Evolutionary conservation across 2,797 vertebrate genomes (phyloP), one percentile per base, ranked within the genome.

Genomic region (Siniperca undulata): DNA sequence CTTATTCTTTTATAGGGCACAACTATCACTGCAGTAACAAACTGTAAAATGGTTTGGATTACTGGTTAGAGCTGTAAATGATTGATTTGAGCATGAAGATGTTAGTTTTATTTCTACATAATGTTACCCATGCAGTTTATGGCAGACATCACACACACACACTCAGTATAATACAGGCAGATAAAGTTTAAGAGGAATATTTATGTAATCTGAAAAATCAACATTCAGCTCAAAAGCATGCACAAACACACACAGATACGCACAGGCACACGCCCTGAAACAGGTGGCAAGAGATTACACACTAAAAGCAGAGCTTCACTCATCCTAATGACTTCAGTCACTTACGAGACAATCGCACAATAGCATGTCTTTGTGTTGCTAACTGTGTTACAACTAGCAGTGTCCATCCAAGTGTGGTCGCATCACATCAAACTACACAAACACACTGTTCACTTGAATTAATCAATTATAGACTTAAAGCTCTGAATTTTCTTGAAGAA

Each of bases 261-360:
- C 44, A 36, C 53, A 70, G 5, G 50, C 48, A 80, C 24, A 68
- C 46, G 34, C 60, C 14, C 34, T 24, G 46, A 53, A 24, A 77
- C 72, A 85, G 13, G 22, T 74, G 56, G 38, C 13, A 22, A n/a
- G 62, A 69, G 82, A 88, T 86, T 78, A 78, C 52, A 65, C 36
- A 44, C 27, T 24, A 74, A 55, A 80, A 85, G 42, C 52, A 70
- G 67, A 76, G 65, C 42, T 68, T 81, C 74, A 73, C 55, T 83
- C 66, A 82, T 74, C 61, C 40, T 78, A 55, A 83, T 77, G 69
- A 74, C 69, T 78, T 66, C 50, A 24, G 40, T 65, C 81, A 59
- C 70, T 50, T 38, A 34, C 64, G 27, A 59, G 36, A 62, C 36
- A 50, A 68, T 13, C 7, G 34, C n/a, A 83, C 50, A 75, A 50